A percentile compares a stretch with the other conserved stretches of the same genome.
phyloP scores from a whole-genome alignment of 2,797 vertebrate species.

The Phalloptychus januarius region DNA sequence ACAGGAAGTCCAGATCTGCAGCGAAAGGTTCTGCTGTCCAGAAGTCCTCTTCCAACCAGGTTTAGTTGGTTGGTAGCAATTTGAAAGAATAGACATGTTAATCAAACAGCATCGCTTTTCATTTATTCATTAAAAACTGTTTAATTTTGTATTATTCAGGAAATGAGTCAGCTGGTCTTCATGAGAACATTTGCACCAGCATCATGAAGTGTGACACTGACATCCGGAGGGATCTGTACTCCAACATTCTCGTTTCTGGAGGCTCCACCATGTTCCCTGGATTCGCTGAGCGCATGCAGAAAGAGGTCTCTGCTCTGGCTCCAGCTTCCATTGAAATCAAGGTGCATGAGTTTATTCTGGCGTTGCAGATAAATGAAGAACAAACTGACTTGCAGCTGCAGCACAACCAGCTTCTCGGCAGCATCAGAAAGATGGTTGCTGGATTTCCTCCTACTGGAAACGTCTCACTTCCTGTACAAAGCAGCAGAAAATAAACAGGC shows the following conservation, averaged over 20 bases:
- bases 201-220: constrained; percentile 72
- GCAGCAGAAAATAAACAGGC: too few species aligned
- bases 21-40: constrained; percentile 96
- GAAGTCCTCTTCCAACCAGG: constrained; percentile 97
- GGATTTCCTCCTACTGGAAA: too few species aligned
- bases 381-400: too few species aligned
- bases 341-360: constrained; percentile 19
- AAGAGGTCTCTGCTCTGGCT: constrained; percentile 89
- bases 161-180: constrained; percentile 74
- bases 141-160: constrained; percentile 44
- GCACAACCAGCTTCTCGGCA: too few species aligned
- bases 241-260: constrained; percentile 92
- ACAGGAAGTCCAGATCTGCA: constrained; percentile 97
- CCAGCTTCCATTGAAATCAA: constrained; percentile 68
- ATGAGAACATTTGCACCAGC: constrained; percentile 64
- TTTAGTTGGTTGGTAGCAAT: constrained; percentile 88
- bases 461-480: too few species aligned
- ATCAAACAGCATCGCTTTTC: neutral
- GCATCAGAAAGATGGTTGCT: too few species aligned
- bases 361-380: neutral
- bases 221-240: constrained; percentile 92
- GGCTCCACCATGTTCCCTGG: constrained; percentile 96
- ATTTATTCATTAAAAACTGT: neutral
- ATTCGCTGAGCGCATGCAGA: constrained; percentile 94
- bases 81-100: too few species aligned